Percentiles rank a stretch among this genome's conserved stretches.
phyloP scores from a whole-genome alignment of 2,888 invertebrate genomes.

The Ommatoiulus sabulosus region DNA sequence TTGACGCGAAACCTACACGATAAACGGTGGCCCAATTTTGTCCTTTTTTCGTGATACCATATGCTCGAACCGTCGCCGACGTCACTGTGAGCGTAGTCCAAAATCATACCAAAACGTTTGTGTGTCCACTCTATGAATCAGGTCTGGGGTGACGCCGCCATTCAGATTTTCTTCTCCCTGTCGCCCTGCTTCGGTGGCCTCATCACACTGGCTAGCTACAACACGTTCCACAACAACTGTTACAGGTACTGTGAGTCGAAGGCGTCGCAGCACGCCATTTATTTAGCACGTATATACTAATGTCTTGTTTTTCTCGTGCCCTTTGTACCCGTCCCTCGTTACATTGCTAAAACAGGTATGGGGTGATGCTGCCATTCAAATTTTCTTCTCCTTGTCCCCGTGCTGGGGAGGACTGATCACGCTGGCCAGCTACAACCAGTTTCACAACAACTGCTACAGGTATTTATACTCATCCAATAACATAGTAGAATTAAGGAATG shows the following conservation, averaged over 20 bases:
- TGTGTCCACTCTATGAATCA: constrained; percentile 66
- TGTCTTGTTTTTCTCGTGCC: not conserved
- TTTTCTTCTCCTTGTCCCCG: constrained; percentile 60
- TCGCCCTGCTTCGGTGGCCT: constrained; percentile 89
- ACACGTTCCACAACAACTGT: constrained; percentile 86
- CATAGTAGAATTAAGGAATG: no score
- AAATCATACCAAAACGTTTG: not conserved
- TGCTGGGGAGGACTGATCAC: constrained; percentile 60
- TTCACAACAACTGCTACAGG: constrained; percentile 60
- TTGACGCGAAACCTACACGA: not conserved
- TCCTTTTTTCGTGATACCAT: no score
- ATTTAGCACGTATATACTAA: not conserved
- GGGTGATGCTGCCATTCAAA: constrained; percentile 60
- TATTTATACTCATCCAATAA: not conserved
- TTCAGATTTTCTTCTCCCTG: constrained; percentile 86
- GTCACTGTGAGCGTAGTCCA: constrained; percentile 3
- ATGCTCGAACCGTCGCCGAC: not conserved
- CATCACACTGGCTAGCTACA: constrained; percentile 86
- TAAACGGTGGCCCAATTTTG: no score
- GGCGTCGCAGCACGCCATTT: not conserved
- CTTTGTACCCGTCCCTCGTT: not conserved
- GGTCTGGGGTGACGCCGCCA: constrained; percentile 90
- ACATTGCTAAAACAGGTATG: constrained; percentile 56
- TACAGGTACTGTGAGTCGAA: constrained; percentile 73
- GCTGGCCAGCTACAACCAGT: constrained; percentile 59